Conservation (phyloP, 2,888 invertebrate genomes). For the Drosophila melanocephala region DNA sequence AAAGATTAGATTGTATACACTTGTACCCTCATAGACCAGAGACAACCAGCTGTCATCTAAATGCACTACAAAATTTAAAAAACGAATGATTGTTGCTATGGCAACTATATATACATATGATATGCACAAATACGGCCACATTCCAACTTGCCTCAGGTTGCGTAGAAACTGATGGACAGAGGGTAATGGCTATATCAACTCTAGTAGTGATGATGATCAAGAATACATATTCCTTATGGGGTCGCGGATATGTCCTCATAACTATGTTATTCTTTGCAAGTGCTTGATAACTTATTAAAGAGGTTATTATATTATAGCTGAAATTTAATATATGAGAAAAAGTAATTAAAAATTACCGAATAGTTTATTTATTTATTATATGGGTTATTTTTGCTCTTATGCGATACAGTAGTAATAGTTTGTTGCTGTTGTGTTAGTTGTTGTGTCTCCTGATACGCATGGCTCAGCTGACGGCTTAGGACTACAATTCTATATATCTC, state of each 20-base stretch:
- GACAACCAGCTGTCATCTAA: neutral
- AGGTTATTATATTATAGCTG: neutral
- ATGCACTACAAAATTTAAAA: neutral
- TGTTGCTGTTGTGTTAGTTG: slow-evolving; percentile 3
- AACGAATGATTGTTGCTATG: neutral
- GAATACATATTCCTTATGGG: neutral
- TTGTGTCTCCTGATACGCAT: slow-evolving; percentile 1
- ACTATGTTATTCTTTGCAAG: neutral
- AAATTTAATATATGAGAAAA: neutral
- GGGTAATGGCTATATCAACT: neutral
- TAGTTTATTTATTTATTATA: slow-evolving; percentile 36
- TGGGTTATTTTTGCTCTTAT: neutral
- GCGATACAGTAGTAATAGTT: slow-evolving; percentile 32
- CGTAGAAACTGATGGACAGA: neutral
- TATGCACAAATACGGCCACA: neutral
- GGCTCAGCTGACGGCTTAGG: slow-evolving; percentile 20
- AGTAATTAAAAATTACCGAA: neutral
- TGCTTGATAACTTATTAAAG: neutral
- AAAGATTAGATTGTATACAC: neutral
- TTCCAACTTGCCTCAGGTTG: neutral
- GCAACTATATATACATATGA: too few relatives aligned
- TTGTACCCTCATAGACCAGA: neutral
- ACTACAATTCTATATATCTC: slow-evolving; percentile 9
- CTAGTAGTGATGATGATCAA: neutral
- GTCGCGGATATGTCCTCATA: neutral